Base-by-base conservation (phyloP, 2,113 vertebrate genomes). In the Sebastes schlegelii region DNA sequence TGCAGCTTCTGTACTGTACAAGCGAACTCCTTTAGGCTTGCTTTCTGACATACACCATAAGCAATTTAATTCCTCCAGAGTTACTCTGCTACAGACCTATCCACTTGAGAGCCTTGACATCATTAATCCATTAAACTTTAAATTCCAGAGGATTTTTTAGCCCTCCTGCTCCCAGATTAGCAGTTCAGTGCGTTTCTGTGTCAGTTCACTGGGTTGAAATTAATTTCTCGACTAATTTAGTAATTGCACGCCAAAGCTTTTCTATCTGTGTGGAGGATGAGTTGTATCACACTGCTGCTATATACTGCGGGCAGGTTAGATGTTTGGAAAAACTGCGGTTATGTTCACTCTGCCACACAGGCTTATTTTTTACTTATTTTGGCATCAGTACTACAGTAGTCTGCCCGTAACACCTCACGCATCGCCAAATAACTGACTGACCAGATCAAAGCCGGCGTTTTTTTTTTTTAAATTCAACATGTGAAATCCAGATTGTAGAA, bases 71-170 rank as follows among this genome's bases (percentile, higher is more conserved):
- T 90, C 86, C 84, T 91, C 81, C 17, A 63, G 75, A 91, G 90
- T 89, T 89, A 85, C 88, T 90, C 82, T 77, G 80, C 86, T 80
- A 65, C 70, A n/a, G 81, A 60, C 43, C 78, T 83, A 87, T 89
- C 77, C 92, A 92, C 92, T 90, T 40, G 85, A 88, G 93, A 91
- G 93, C 83, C 84, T 63, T 88, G 86, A 92, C 92, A 93, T 93
- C 89, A 92, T 93, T 93, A 93, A 93, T 92, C 92, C 93, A 92
- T 93, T 94, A 89, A 90, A 93, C 84, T 93, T 93, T 91, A 91
- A 92, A 92, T 93, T 94, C 89, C 91, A 84, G 73, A 74, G 84
- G 87, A 92, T 89, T 88, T 40, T 90, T 79, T 83, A 86, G 80
- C 87, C 86, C 81, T 90, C 81, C 87, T 89, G 80, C 89, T 92